Conservation (phyloP, 1,140 invertebrate genomes). For the Drosophila parabipectinata region DNA sequence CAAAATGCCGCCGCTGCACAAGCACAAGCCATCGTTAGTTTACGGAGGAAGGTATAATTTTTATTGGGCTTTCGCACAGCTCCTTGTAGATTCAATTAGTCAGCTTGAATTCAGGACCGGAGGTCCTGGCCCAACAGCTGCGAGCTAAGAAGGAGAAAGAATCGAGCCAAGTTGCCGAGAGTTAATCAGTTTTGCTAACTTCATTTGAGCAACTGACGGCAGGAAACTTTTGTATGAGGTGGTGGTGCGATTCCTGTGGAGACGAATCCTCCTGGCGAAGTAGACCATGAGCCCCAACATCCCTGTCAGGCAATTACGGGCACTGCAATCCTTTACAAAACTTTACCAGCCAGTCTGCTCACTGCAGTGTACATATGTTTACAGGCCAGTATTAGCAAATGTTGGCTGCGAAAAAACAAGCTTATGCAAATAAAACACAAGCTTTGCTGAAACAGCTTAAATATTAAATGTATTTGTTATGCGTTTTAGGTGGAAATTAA, state of each 20-base stretch:
- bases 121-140: slow-evolving; percentile 15
- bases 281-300: slow-evolving; percentile 21
- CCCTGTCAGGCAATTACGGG: slow-evolving; percentile 47
- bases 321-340: slow-evolving; percentile 66
- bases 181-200: slow-evolving; percentile 80
- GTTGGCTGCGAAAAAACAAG: background rate
- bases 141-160: slow-evolving; percentile 2
- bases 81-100: slow-evolving; percentile 56
- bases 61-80: slow-evolving; percentile 32
- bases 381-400: slow-evolving; percentile 11
- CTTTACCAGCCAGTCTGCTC: slow-evolving; percentile 21
- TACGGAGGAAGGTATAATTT: slow-evolving; percentile 32
- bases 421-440: background rate
- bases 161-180: slow-evolving; percentile 56
- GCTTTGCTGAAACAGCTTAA: background rate
- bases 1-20: slow-evolving; percentile 39
- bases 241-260: background rate
- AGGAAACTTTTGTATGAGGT: slow-evolving; percentile 51
- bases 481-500: too few species aligned
- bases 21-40: slow-evolving; percentile 31
- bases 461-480: background rate
- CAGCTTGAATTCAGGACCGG: slow-evolving; percentile 5
- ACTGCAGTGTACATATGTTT: slow-evolving; percentile 31
- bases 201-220: slow-evolving; percentile 60
- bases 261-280: slow-evolving; percentile 18